These are phyloP conservation scores for Trichechus manatus DNA, from an alignment of 2,113 vertebrate species.

Conservation along the genomic window DNA sequence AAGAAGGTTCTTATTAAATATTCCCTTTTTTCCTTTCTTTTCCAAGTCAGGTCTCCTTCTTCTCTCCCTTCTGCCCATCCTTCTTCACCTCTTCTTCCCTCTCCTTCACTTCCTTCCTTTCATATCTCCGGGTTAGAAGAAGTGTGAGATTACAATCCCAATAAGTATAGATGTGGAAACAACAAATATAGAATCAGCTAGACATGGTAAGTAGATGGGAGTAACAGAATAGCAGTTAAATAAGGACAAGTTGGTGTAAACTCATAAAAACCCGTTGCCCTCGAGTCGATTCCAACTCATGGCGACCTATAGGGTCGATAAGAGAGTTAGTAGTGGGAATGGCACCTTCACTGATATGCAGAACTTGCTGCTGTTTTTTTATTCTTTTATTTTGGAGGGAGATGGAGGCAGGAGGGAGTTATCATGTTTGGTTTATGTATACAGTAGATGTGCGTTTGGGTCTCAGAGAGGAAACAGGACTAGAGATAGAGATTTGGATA, in stretches of 20 bases:
- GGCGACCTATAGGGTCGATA: neutral
- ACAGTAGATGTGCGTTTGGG: too few species aligned
- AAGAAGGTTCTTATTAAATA: neutral
- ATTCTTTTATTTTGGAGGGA: neutral
- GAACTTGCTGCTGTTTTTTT: neutral
- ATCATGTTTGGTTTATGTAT: neutral
- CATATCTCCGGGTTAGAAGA: neutral
- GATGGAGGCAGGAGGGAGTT: neutral
- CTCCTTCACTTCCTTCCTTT: neutral
- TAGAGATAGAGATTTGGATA: neutral
- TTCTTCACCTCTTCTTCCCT: neutral
- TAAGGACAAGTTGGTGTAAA: accelerated
- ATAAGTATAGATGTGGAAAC: neutral
- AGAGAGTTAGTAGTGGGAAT: too few species aligned
- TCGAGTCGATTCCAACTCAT: too few species aligned
- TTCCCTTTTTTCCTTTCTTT: too few species aligned
- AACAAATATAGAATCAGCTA: accelerated
- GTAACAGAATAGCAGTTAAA: too few species aligned
- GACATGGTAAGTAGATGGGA: accelerated
- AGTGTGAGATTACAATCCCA: neutral
- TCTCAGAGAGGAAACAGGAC: neutral
- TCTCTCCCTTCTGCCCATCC: neutral
- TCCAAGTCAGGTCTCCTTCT: too few species aligned
- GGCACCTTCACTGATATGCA: accelerated
- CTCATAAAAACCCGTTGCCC: too few species aligned